Conservation (phyloP, 2,888 invertebrate genomes). For the Lepidocyrtinus sp. region DNA sequence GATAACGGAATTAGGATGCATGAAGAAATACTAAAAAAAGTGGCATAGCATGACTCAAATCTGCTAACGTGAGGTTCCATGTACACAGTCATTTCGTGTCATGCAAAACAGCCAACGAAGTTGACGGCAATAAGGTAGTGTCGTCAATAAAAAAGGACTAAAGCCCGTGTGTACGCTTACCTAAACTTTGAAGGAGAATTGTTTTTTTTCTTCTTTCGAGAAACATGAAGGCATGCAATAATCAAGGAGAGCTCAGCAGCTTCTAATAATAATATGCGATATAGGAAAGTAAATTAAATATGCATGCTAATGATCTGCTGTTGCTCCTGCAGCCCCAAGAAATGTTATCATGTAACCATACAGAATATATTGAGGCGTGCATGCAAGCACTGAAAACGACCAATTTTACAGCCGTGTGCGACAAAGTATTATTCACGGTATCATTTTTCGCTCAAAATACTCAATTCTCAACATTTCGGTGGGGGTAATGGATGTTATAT, state of each 20-base stretch:
- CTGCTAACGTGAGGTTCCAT: not conserved
- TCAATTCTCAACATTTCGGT: not conserved
- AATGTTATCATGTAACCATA: not conserved
- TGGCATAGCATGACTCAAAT: not conserved
- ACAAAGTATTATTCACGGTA: not conserved
- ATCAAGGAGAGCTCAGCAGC: not conserved
- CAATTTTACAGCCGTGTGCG: not conserved
- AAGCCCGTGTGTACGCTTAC: not conserved
- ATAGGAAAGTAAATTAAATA: constrained; percentile 42
- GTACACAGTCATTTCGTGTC: constrained; percentile 4
- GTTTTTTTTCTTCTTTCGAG: not conserved
- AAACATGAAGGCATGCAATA: not conserved
- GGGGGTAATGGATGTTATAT: too few relatives aligned
- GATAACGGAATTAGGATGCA: not conserved
- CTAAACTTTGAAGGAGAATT: not conserved
- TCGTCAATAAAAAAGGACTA: constrained; percentile 26
- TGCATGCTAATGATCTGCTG: constrained; percentile 47
- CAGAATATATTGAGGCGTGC: too few relatives aligned
- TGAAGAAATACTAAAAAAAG: not conserved
- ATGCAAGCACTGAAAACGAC: not conserved
- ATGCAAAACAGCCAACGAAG: constrained; percentile 22
- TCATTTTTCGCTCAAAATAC: not conserved
- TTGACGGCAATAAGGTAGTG: constrained; percentile 37
- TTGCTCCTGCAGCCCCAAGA: not conserved
- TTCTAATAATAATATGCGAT: not conserved